Percentiles rank a stretch among this genome's conserved stretches.
These are phyloP conservation scores for Alcedo atthis DNA, from an alignment of 2,797 vertebrate species.

Conservation along the genomic window DNA sequence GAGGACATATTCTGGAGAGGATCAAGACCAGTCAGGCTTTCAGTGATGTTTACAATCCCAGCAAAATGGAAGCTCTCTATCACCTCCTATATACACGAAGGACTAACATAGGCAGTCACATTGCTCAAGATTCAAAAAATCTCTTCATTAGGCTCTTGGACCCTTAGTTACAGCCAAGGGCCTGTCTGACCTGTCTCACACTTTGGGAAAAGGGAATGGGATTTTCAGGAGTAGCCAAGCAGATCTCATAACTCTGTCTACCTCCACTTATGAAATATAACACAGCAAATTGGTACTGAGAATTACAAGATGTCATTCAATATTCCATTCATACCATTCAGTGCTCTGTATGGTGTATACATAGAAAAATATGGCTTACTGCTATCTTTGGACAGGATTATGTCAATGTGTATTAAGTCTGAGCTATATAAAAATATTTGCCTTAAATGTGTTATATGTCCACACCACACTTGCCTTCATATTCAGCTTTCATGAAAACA, in stretches of 20 bases:
- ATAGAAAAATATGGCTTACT: not conserved
- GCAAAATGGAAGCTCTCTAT: not conserved
- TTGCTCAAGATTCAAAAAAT: not conserved
- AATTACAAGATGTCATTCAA: not conserved
- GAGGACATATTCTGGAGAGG: not conserved
- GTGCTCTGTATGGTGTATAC: not conserved
- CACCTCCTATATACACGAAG: not conserved
- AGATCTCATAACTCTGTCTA: not conserved
- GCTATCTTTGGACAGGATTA: not conserved
- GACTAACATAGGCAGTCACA: not conserved
- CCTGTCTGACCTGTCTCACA: not conserved
- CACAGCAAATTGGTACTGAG: not conserved
- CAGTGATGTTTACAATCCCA: not conserved
- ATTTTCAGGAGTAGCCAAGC: not conserved
- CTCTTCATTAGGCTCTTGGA: not conserved
- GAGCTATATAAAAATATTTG: not conserved
- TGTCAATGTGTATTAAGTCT: not conserved
- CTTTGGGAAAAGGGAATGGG: not conserved
- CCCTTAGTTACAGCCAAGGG: not conserved
- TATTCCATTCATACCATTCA: too few relatives aligned
- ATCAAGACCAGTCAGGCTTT: not conserved
- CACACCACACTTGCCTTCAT: not conserved
- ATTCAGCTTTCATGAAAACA: not conserved
- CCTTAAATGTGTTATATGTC: not conserved
- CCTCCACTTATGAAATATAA: not conserved